Percentiles rank a stretch among this genome's conserved stretches.
phyloP scores from a whole-genome alignment of 1,140 invertebrate species.

The Drosophila navojoa region DNA sequence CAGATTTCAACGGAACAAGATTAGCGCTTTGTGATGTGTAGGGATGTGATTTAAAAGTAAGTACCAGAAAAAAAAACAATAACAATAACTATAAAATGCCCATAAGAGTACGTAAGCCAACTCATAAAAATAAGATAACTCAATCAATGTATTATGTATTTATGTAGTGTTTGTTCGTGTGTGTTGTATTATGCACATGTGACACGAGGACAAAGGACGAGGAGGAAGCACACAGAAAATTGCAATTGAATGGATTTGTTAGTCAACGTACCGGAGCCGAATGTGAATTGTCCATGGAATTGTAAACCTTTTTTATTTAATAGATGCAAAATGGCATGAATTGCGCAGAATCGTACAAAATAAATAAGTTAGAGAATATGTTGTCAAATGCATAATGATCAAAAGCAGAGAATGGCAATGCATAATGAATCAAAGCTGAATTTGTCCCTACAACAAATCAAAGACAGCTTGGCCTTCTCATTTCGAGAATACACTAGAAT shows the following conservation, averaged over 20 bases:
- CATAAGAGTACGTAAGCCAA: neutral
- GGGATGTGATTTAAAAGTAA: constrained; percentile 2
- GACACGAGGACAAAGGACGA: constrained; percentile 2
- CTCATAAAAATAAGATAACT: constrained; percentile 18
- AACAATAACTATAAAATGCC: neutral
- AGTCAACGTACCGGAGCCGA: constrained; percentile 83
- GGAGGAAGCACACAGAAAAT: constrained; percentile 25
- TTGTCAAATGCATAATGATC: constrained; percentile 5
- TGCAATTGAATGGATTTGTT: constrained; percentile 33
- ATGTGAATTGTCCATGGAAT: constrained; percentile 86
- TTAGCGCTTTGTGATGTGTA: constrained; percentile 33
- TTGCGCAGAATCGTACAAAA: constrained; percentile 66
- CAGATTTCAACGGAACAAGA: constrained; percentile 47
- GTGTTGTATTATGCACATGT: constrained; percentile 1
- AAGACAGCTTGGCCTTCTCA: neutral
- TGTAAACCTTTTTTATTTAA: constrained; percentile 85
- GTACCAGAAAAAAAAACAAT: neutral
- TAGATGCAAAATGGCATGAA: constrained; percentile 66
- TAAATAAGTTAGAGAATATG: constrained; percentile 39
- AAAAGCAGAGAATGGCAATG: constrained; percentile 3
- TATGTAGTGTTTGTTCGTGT: neutral
- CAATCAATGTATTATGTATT: neutral
- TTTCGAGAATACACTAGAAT: no score
- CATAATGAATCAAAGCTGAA: neutral
- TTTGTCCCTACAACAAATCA: no score